phyloP scores from a whole-genome alignment of 2,888 invertebrate species.

The Amphimallon solstitiale region DNA sequence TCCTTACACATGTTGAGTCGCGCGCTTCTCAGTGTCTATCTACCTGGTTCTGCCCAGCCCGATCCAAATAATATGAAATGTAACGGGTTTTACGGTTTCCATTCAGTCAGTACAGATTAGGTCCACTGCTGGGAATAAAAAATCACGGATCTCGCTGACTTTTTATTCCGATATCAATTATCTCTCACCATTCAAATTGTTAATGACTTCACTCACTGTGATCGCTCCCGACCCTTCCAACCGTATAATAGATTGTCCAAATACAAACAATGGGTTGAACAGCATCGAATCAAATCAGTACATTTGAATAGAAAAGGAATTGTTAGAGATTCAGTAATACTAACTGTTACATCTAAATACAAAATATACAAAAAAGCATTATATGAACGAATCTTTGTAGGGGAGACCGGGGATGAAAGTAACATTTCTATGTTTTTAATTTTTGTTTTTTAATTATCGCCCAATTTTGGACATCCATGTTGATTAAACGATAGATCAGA shows the following conservation, averaged over 20 bases:
- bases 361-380: too few species aligned
- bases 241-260: slow-evolving; percentile 30
- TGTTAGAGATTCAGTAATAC: neutral
- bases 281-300: slow-evolving; percentile 4
- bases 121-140: slow-evolving; percentile 50
- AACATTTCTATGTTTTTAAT: too few species aligned
- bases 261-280: slow-evolving; percentile 19
- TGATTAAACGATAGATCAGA: too few species aligned
- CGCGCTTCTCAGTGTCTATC: slow-evolving; percentile 42
- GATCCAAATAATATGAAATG: slow-evolving; percentile 53
- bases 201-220: slow-evolving; percentile 30
- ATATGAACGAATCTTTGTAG: too few species aligned
- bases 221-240: slow-evolving; percentile 28
- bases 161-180: slow-evolving; percentile 45
- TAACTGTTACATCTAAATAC: too few species aligned
- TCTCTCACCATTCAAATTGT: slow-evolving; percentile 36
- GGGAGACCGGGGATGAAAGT: too few species aligned
- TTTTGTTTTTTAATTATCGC: too few species aligned
- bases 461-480: too few species aligned
- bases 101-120: slow-evolving; percentile 49
- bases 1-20: slow-evolving; percentile 51
- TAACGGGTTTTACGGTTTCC: slow-evolving; percentile 56
- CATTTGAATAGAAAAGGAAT: neutral
- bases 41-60: slow-evolving; percentile 49
- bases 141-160: slow-evolving; percentile 43